Base-by-base conservation (phyloP, 2,113 vertebrate species). In the Madoqua kirkii region DNA sequence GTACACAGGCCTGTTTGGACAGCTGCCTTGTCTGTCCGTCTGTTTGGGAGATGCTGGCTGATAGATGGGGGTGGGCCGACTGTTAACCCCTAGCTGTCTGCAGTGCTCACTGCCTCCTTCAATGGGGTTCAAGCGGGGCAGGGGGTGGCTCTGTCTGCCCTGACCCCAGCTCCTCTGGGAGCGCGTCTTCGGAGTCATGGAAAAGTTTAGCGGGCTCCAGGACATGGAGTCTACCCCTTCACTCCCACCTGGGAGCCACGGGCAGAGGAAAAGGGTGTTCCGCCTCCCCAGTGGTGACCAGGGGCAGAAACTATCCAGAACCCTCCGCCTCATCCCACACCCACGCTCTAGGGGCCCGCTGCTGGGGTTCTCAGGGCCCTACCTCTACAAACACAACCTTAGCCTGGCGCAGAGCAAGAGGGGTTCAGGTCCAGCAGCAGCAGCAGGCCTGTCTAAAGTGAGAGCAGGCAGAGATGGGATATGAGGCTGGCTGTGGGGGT, bases 1-100 rank as follows among this genome's bases (percentile, higher is more conserved):
- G 99, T 98, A 98, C 98, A 97, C 97, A 98, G 98, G 96, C 76
- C 97, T 99, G 98, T 99, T 99, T 99, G 98, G 98, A 99, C 99
- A 99, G 99, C 99, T 99, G 99, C 98, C 92, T 19, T 96, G 98
- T 98, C 98, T 97, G 52, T 93, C 98, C 15, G 85, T 98, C 98
- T 98, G 36, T 94, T 98, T 97, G 97, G 94, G 95, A 98, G 98
- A 98, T 96, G 98, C 93, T 97, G 95, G 97, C 98, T 97, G 98
- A 97, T 96, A 96, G 50, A 87, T 94, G 98, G 96, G 96, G 98
- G 89, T 83, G 40, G 14, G 50, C 10, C 0, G 29, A 27, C 50
- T 27, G 71, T 98, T 98, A 98, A 98, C 98, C 97, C 98, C 96
- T 98, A 3, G 1, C 52, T 97, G 96, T 36, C 98, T 33, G 62